Evolutionary conservation across 2,888 invertebrate species (phyloP), one percentile per base, ranked within the genome.

Genomic region (Graphium colonna): DNA sequence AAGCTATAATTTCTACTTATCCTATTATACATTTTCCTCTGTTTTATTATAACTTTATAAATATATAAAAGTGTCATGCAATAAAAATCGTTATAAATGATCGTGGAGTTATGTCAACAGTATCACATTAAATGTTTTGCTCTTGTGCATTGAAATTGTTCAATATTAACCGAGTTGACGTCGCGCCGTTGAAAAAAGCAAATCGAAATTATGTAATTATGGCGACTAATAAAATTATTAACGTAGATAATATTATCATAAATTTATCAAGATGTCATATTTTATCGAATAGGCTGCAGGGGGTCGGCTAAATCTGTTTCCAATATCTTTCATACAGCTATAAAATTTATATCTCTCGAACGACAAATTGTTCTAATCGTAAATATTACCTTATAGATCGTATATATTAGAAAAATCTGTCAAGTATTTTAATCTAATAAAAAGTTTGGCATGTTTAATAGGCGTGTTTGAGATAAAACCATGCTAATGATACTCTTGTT

Each of bases 221-320:
- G 38, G 21, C 33, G 17, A 36, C 47, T 48, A 42, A 38, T 36
- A 33, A 43, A 48, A 48, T 53, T 48, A 53, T 48, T 38, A 21
- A 38, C 26, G 28, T 18, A 45, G 44, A 47, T 57, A 56, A 57
- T 45, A 52, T 58, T 42, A 56, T 53, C 55, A 50, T 55, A 52
- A 54, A 56, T 56, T 59, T 52, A 46, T 40, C 39, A 33, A 49
- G 46, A 52, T 21, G 51, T 51, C 42, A 31, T 44, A 54, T 43
- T 52, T 48, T 56, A 60, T 53, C 42, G 39, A 54, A 9, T 17
- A 12, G 39, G 15, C 58, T 43, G 16, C 57, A 47, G 58, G 61
- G 61, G 58, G 61, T 45, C 56, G 15, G 12, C 13, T 21, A 56
- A 56, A 61, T 61, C 43, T 51, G 41, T 55, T 52, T 57, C 51